These are phyloP conservation scores for Notarius lentiginosus DNA, from an alignment of 2,113 vertebrate species.

Conservation along the genomic window DNA sequence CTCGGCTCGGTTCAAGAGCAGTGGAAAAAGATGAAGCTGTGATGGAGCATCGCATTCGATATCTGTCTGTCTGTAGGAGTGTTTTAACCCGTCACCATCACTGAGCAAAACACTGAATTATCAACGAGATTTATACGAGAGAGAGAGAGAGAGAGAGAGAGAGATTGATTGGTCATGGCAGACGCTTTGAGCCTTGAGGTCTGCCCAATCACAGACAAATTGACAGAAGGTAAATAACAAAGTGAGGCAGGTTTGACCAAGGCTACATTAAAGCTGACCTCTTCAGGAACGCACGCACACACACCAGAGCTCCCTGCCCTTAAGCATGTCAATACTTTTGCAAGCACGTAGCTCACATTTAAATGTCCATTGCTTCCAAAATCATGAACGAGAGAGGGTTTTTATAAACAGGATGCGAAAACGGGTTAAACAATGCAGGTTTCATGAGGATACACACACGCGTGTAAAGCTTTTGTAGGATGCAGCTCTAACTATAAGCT, in stretches of 20 bases:
- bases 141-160: background rate
- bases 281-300: slow-evolving; percentile 26
- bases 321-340: slow-evolving; percentile 18
- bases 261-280: slow-evolving; percentile 38
- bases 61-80: background rate
- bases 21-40: background rate
- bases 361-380: slow-evolving; percentile 19
- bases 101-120: background rate
- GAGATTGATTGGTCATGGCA: background rate
- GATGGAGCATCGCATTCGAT: background rate
- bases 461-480: background rate
- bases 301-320: background rate
- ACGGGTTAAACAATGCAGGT: slow-evolving; percentile 37
- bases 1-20: background rate
- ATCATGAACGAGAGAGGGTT: slow-evolving; percentile 27
- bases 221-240: slow-evolving; percentile 38
- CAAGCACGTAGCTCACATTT: slow-evolving; percentile 45
- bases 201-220: slow-evolving; percentile 5
- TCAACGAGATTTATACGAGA: background rate
- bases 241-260: slow-evolving; percentile 34
- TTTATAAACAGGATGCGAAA: slow-evolving; percentile 42
- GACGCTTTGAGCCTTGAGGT: background rate
- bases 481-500: background rate
- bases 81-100: background rate
- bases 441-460: slow-evolving; percentile 31